Percentiles rank a stretch among this genome's conserved stretches.
Evolutionary conservation across 2,797 vertebrate genomes (phyloP).

Genomic region (Nannoperca obscura): DNA sequence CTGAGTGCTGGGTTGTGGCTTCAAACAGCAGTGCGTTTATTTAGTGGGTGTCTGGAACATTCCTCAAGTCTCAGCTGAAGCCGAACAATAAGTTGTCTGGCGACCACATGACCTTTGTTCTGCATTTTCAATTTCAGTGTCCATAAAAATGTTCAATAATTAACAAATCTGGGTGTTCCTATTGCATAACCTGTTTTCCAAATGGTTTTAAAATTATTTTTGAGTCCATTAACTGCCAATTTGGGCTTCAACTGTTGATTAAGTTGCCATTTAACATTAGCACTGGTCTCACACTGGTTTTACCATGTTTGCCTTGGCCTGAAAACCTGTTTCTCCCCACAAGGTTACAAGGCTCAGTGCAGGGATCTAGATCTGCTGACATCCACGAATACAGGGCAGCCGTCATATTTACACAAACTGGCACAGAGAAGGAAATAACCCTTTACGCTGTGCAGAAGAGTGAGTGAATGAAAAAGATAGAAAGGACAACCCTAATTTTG

Average conservation of each 20-base stretch:
- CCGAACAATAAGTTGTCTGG: conserved; percentile 55
- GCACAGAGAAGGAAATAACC: conserved; percentile 76
- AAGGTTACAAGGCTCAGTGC: conserved; percentile 90
- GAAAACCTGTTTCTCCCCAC: conserved; percentile 87
- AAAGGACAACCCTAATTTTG: conserved; percentile 92
- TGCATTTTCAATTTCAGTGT: conserved; percentile 15
- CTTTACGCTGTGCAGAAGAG: conserved; percentile 68
- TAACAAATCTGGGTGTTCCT: conserved; percentile 8
- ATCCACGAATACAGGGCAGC: conserved; percentile 88
- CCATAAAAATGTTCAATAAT: conserved; percentile 20
- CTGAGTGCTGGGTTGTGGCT: conserved; percentile 52
- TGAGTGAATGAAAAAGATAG: conserved; percentile 61
- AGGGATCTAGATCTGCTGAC: conserved; percentile 93
- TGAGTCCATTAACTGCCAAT: conserved; percentile 28
- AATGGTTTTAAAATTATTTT: conserved; percentile 14
- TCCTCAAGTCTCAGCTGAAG: conserved; percentile 55
- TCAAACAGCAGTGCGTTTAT: conserved; percentile 68
- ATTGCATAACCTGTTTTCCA: conserved; percentile 8
- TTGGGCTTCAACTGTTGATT: conserved; percentile 44
- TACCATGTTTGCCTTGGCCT: conserved; percentile 92
- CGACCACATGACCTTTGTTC: conserved; percentile 55
- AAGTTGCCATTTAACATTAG: conserved; percentile 90
- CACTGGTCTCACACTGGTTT: conserved; percentile 89
- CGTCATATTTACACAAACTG: conserved; percentile 93
- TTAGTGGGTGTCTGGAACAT: conserved; percentile 69